Evolutionary conservation across 1,140 invertebrate species (phyloP).

Genomic region (Aphelinus certus): DNA sequence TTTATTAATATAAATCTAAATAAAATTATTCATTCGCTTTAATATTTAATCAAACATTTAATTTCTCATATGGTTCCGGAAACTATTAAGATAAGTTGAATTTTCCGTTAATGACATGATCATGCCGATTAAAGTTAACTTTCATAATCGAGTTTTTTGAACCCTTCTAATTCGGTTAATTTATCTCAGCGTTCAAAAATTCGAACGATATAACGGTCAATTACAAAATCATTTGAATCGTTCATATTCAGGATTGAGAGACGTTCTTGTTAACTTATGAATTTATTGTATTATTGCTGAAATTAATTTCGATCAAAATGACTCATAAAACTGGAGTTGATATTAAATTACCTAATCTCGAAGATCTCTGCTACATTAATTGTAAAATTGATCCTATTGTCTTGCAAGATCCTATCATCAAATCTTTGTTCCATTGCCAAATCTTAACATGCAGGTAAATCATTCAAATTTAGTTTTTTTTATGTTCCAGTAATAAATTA

Average conservation of each 20-base stretch:
- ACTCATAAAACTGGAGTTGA: slow-evolving; percentile 30
- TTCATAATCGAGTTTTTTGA: slow-evolving; percentile 4
- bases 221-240: neutral
- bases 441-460: slow-evolving; percentile 51
- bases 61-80: neutral
- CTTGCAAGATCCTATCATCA: slow-evolving; percentile 38
- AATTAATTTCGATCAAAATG: neutral
- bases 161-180: slow-evolving; percentile 10
- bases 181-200: neutral
- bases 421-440: slow-evolving; percentile 45
- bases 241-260: too few species aligned
- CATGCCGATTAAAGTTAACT: neutral
- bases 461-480: neutral
- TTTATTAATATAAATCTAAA: neutral
- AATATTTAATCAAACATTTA: neutral
- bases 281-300: too few species aligned
- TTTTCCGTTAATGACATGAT: too few species aligned
- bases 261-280: too few species aligned
- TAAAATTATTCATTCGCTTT: neutral
- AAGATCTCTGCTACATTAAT: slow-evolving; percentile 43
- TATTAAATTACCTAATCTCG: slow-evolving; percentile 36
- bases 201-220: neutral
- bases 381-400: slow-evolving; percentile 40
- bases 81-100: too few species aligned
- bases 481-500: slow-evolving; percentile 3